These are phyloP conservation scores for Caenorhabditis doughertyi DNA, from an alignment of 2,888 invertebrate species.

Conservation along the genomic window DNA sequence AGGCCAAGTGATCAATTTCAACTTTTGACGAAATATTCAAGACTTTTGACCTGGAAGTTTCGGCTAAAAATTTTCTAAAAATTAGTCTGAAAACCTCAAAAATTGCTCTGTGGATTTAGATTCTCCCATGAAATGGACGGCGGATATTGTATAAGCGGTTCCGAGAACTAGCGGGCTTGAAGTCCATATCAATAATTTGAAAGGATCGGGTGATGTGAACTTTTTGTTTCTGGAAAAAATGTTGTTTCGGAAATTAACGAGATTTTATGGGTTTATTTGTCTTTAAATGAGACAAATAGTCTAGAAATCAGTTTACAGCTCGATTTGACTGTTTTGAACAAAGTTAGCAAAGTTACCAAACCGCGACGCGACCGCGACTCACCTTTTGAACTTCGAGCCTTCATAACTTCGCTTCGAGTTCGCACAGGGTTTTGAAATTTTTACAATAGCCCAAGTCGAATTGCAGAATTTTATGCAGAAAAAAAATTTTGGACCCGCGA, in stretches of 20 bases:
- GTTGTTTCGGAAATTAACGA: no score
- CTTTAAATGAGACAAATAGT: not conserved
- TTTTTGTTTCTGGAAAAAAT: no score
- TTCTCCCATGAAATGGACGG: not conserved
- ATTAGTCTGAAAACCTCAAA: conserved; percentile 1
- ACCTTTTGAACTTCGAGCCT: not conserved
- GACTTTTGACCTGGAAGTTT: no score
- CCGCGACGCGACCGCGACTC: conserved; percentile 20
- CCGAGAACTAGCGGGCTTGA: not conserved
- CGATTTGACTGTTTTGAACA: not conserved
- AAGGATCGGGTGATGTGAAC: not conserved
- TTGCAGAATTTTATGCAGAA: no score
- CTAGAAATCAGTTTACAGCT: not conserved
- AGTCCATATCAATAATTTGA: not conserved
- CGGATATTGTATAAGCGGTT: not conserved
- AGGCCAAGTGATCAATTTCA: not conserved
- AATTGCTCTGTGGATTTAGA: not conserved
- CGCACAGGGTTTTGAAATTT: not conserved
- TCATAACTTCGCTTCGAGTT: not conserved
- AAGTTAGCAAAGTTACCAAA: not conserved
- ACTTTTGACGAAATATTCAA: no score
- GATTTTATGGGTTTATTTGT: not conserved
- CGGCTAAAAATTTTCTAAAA: no score
- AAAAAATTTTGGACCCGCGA: no score
- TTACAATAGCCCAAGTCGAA: not conserved